phyloP scores from a whole-genome alignment of 1,140 invertebrate genomes.

The Meloidogyne floridensis region DNA sequence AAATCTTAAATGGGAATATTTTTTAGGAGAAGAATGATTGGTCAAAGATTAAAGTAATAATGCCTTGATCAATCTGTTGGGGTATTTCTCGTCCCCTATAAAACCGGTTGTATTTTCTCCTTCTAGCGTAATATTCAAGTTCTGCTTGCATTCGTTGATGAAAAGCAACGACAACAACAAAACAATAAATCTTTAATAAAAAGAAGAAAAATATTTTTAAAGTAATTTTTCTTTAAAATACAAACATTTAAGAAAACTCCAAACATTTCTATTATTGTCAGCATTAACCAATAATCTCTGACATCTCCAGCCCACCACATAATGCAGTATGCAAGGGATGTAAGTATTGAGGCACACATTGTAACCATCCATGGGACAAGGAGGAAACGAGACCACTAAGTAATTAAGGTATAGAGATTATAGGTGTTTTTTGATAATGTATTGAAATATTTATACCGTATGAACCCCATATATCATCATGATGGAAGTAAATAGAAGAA shows the following conservation, averaged over 20 bases:
- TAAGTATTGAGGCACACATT: conserved; percentile 59
- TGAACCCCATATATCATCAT: conserved; percentile 63
- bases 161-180: conserved; percentile 58
- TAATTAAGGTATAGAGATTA: background rate
- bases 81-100: conserved; percentile 31
- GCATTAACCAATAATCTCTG: conserved; percentile 62
- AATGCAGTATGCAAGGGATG: conserved; percentile 60
- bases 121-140: conserved; percentile 55
- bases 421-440: background rate
- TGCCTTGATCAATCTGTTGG: conserved; percentile 36
- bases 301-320: conserved; percentile 63
- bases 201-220: background rate
- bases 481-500: conserved; percentile 59
- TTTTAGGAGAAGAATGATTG: background rate
- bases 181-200: conserved; percentile 56
- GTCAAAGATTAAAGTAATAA: too few species aligned
- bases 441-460: conserved; percentile 45
- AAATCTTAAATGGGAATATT: background rate
- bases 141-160: conserved; percentile 52
- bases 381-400: conserved; percentile 59
- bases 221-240: conserved; percentile 9
- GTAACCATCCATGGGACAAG: conserved; percentile 61
- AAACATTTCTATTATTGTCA: conserved; percentile 64
- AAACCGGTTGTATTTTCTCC: conserved; percentile 47
- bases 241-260: conserved; percentile 62